Evolutionary conservation across 1,140 invertebrate genomes (phyloP), one percentile per base, ranked within the genome.

Genomic region (Drosophila cardini): DNA sequence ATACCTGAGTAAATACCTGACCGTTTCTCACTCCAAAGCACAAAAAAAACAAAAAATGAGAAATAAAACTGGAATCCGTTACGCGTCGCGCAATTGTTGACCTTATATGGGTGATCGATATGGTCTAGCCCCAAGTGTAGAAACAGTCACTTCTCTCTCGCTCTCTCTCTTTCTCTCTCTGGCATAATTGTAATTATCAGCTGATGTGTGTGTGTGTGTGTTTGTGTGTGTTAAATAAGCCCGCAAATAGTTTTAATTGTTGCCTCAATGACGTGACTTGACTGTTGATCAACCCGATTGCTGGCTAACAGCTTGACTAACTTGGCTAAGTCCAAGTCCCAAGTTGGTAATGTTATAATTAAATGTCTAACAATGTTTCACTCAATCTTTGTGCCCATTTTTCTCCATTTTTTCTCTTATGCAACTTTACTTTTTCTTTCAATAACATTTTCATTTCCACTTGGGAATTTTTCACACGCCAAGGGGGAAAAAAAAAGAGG

Each of bases 401-500:
- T 26, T 26, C 21, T 26, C 21, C 21, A 26, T 36, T 60, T 15
- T 83, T 78, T 74, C n/a, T 72, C 78, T 83, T 82, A 82, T 87
- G 82, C 76, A 87, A 86, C 57, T 74, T 74, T 48, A 52, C 70
- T 68, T 58, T 72, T 72, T 56, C 53, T 72, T 72, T 72, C 55
- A 38, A 58, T 43, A 57, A 52, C 60, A 64, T 56, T 70, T 63
- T 63, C 48, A 16, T 42, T 52, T 69, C 50, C 50, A 56, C 15
- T 53, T 64, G 26, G 61, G 61, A 63, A 72, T 34, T 81, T 86
- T 85, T 85, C 81, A 82, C 82, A 85, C 83, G 82, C 62, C 72
- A 68, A 40, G 70, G 15, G 38, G 7, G 38, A 60, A 61, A 72
- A 79, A 72, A 79, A 76, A 26, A 76, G 64, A 64, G 72, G 42